phyloP scores from a whole-genome alignment of 2,797 vertebrate species.

The Euthynnus affinis region DNA sequence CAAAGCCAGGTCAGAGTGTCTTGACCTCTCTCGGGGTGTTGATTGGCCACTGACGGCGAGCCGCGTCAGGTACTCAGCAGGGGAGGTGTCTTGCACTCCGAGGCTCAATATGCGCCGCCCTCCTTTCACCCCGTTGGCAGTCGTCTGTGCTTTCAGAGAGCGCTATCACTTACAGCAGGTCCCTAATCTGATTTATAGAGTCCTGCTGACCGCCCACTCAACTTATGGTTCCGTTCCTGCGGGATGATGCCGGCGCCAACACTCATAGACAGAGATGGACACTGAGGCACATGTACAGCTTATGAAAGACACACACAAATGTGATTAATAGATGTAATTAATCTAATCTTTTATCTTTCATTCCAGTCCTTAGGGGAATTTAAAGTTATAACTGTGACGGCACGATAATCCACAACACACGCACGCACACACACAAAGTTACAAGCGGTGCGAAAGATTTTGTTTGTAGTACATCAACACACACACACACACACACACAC shows the following conservation, averaged over 20 bases:
- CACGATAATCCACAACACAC: background rate
- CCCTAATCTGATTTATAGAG: slow-evolving; percentile 53
- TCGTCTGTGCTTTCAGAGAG: slow-evolving; percentile 15
- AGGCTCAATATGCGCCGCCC: background rate
- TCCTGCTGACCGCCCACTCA: slow-evolving; percentile 41
- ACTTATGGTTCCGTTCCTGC: slow-evolving; percentile 33
- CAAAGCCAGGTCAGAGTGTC: slow-evolving; percentile 38
- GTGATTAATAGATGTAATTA: slow-evolving; percentile 26
- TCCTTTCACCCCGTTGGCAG: slow-evolving; percentile 21
- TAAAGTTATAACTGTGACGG: background rate
- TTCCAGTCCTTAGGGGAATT: background rate
- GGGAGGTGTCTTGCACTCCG: background rate
- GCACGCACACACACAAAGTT: background rate
- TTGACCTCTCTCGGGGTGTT: slow-evolving; percentile 21
- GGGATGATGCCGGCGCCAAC: slow-evolving; percentile 13
- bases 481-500: slow-evolving; percentile 6
- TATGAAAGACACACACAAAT: slow-evolving; percentile 3
- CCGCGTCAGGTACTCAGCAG: slow-evolving; percentile 20
- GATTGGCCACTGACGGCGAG: slow-evolving; percentile 34
- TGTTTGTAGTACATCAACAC: background rate
- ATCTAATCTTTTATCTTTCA: slow-evolving; percentile 32
- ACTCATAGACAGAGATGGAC: slow-evolving; percentile 9
- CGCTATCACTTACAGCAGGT: slow-evolving; percentile 40
- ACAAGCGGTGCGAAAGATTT: background rate
- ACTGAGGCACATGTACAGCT: background rate